phyloP scores from a whole-genome alignment of 2,113 vertebrate species.

The rabbit (Oryctolagus cuniculus) region mOryCun1.1 NC_091433.1:177754001-177754500 shows the following conservation, averaged over 20 bases:
- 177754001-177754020: neutral
- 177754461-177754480: neutral
- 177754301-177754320: neutral
- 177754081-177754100: neutral
- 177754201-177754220: neutral
- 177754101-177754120: neutral
- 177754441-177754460: neutral
- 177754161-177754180: neutral
- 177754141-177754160: neutral
- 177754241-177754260: neutral
- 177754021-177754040: accelerated
- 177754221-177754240: constrained; percentile 41
- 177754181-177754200: neutral
- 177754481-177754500: neutral
- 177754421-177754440: neutral
- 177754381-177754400: neutral
- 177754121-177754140: constrained; percentile 19
- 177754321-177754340: neutral
- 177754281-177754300: neutral
- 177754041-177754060: neutral
- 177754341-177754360: neutral
- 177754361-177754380: neutral
- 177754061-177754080: neutral
- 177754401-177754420: neutral
- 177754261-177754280: neutral